phyloP scores from a whole-genome alignment of 2,113 vertebrate genomes.

The Theristicus caerulescens region DNA sequence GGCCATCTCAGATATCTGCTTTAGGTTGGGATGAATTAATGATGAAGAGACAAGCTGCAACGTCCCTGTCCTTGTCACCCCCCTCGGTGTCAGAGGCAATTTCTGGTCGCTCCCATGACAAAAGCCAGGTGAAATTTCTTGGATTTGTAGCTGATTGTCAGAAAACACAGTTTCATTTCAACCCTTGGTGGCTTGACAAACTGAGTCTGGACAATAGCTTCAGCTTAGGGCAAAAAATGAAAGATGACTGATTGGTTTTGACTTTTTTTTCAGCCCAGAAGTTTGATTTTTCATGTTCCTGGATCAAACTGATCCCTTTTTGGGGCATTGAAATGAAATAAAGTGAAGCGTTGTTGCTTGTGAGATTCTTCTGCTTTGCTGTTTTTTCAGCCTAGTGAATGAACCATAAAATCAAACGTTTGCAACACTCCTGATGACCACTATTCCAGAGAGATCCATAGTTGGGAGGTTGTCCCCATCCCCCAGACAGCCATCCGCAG shows the following conservation, averaged over 20 bases:
- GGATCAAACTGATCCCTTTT: not conserved
- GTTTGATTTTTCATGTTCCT: not conserved
- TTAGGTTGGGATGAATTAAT: not conserved
- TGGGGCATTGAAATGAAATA: not conserved
- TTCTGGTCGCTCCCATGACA: not conserved
- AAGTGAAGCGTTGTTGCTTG: not conserved
- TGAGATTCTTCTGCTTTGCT: not conserved
- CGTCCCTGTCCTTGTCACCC: not conserved
- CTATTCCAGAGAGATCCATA: not conserved
- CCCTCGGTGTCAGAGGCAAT: rapidly evolving
- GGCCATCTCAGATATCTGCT: not conserved
- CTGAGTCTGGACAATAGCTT: not conserved
- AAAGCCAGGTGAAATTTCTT: not conserved
- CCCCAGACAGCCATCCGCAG: not conserved
- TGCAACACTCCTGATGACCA: rapidly evolving
- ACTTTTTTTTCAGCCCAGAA: not conserved
- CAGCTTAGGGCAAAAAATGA: not conserved
- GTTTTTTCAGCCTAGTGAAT: not conserved
- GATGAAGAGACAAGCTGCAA: not conserved
- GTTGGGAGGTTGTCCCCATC: not conserved
- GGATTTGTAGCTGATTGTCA: not conserved
- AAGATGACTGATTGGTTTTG: not conserved
- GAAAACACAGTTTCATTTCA: not conserved
- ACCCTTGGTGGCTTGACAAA: not conserved
- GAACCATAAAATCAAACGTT: not conserved